Base-by-base conservation (phyloP, 2,797 vertebrate genomes). In the Hemibagrus guttatus region DNA sequence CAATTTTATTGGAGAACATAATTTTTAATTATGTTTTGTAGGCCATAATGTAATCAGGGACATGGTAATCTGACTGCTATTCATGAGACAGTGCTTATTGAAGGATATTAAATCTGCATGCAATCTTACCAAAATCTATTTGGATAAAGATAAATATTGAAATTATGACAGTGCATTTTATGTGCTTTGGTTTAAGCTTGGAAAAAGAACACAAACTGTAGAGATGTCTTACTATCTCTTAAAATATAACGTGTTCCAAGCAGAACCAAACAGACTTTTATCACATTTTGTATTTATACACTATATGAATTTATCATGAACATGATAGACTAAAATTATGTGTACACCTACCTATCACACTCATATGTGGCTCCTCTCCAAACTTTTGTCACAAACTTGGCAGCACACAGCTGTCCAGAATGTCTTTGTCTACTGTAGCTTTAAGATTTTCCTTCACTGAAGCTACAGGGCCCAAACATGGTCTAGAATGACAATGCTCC, bases 1-100 rank as follows among this genome's bases (percentile, higher is more conserved):
- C 31, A 42, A 23, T 42, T 61, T 80, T 39, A 26, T 61, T 26
- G 21, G 5, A 23, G 76, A 80, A 26, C 31, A 79, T 59, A 26
- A 39, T 39, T 59, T 59, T 79, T 39, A 59, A 79, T 79, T 61
- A 80, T 39, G 9, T 59, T 61, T 59, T 80, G 31, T 61, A 39
- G 35, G 35, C 21, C 31, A 39, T 59, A 59, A 61, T 26, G 31
- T 42, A 80, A 39, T 80, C 2, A 26, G 12, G 6, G 13, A 2
- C 31, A 7, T 63, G 0, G 58, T 56, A 78, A 78, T n/a, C 13
- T 61, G 78, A 35, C 12, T 80, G 52, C 28, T 56, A 35, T 56
- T 78, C 52, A 17, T 13, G 17, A 78, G n/a, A 56, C 16, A 11
- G 46, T 52, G 72, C 16, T 28, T 75, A 54, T 28, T 39, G 39